A percentile compares a stretch with the other conserved stretches of the same genome.
Conservation (phyloP, 1,140 invertebrate genomes). For the Lordiphosa stackelbergi region DNA sequence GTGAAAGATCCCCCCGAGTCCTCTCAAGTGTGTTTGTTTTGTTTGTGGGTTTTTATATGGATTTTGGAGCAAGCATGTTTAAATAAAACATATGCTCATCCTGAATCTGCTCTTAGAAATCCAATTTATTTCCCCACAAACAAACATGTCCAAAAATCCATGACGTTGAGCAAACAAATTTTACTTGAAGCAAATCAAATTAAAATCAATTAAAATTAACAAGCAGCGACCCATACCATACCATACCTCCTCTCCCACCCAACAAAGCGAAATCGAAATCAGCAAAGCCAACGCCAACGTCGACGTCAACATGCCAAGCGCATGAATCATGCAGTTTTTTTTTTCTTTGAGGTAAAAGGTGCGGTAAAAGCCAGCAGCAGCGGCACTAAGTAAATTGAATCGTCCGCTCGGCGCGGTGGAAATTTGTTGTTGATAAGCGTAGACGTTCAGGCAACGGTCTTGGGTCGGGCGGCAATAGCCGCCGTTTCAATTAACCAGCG, state of each 20-base stretch:
- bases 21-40: slow-evolving; percentile 17
- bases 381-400: slow-evolving; percentile 51
- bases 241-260: slow-evolving; percentile 15
- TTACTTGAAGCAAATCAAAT: slow-evolving; percentile 61
- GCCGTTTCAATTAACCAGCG: slow-evolving; percentile 1
- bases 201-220: slow-evolving; percentile 73
- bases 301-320: slow-evolving; percentile 42
- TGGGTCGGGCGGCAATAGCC: not conserved
- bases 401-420: slow-evolving; percentile 13
- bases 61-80: slow-evolving; percentile 2
- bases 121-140: slow-evolving; percentile 19
- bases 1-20: slow-evolving; percentile 38
- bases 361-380: slow-evolving; percentile 15
- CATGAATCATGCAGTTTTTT: slow-evolving; percentile 60
- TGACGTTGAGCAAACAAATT: slow-evolving; percentile 43
- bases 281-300: slow-evolving; percentile 18
- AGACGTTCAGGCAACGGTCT: slow-evolving; percentile 33
- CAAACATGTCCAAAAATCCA: slow-evolving; percentile 9
- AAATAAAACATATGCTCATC: slow-evolving; percentile 31
- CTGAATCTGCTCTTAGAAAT: slow-evolving; percentile 18
- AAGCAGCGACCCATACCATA: slow-evolving; percentile 32
- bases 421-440: slow-evolving; percentile 49
- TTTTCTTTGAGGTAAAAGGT: slow-evolving; percentile 21
- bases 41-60: not conserved
- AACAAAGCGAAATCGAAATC: slow-evolving; percentile 14